phyloP scores from a whole-genome alignment of 2,888 invertebrate genomes.

The Drosophila nr. medialis region DNA sequence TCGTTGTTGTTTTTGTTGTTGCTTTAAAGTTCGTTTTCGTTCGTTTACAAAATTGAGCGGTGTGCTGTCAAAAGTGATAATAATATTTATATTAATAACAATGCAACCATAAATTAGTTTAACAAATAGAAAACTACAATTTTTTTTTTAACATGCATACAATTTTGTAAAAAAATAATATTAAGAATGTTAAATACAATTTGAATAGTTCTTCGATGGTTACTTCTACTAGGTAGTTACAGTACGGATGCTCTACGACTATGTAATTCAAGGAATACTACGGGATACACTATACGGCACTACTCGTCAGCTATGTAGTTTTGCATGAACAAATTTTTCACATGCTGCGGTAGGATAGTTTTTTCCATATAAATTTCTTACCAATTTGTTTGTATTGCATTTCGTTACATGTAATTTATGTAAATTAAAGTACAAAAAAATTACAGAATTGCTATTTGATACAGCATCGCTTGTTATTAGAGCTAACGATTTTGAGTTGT shows the following conservation, averaged over 20 bases:
- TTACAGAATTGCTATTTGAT: constrained; percentile 72
- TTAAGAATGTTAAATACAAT: constrained; percentile 62
- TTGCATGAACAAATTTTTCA: constrained; percentile 52
- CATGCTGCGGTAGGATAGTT: constrained; percentile 54
- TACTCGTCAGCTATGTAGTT: constrained; percentile 72
- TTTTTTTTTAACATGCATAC: constrained; percentile 47
- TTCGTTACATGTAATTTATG: constrained; percentile 80
- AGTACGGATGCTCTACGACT: constrained; percentile 32
- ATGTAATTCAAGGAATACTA: constrained; percentile 40
- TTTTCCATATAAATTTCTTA: constrained; percentile 61
- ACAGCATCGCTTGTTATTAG: constrained; percentile 76
- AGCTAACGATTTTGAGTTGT: constrained; percentile 73
- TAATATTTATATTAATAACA: constrained; percentile 11
- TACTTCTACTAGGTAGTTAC: constrained; percentile 25
- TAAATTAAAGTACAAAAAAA: constrained; percentile 75
- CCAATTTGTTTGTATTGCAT: constrained; percentile 69
- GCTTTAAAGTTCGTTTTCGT: constrained; percentile 67
- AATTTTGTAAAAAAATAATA: constrained; percentile 29
- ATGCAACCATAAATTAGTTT: not conserved
- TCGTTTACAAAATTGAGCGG: constrained; percentile 79
- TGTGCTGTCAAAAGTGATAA: constrained; percentile 61
- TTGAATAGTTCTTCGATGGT: constrained; percentile 31
- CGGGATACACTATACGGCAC: constrained; percentile 33
- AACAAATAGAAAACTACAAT: constrained; percentile 25
- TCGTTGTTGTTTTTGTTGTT: constrained; percentile 59